Evolutionary conservation across 2,888 invertebrate genomes (phyloP), one percentile per base, ranked within the genome.

Genomic region (Pseudococcus longispinus): DNA sequence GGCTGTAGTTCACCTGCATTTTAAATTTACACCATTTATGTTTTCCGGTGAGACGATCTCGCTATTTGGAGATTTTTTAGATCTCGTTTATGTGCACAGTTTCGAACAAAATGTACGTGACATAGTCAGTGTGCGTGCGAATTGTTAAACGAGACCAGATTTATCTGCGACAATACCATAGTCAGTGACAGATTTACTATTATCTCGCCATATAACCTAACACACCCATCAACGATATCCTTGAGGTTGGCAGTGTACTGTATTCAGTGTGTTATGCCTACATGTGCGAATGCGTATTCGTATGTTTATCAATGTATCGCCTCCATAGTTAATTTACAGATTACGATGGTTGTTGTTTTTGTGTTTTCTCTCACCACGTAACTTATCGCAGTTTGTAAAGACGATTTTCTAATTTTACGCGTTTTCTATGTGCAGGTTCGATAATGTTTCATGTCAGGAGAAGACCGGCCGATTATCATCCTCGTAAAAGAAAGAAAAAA

Each of bases 371-470:
- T n/a, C n/a, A n/a, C n/a, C n/a, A n/a, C n/a, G n/a, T 65, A 65
- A 8, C 26, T 6, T 13, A 6, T 26, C 23, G 65, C 26, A 11
- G 26, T 9, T 23, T 23, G 37, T n/a, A 8, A 60, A 23, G 20
- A 6, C 3, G 60, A 60, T 15, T 60, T 26, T 65, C 65, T 23
- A 65, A 65, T 6, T 26, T 65, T 8, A 26, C 26, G 9, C 8
- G 26, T 2, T 8, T 77, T 80, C 1, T 82, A 2, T 74, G 15
- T 18, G 77, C 44, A 96, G 98, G 98, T 91, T 97, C 97, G 90
- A 96, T 98, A 90, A 98, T 98, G 96, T 98, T 98, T 91, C 98
- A 98, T 92, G 96, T 98, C 91, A 94, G 97, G 90, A 93, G 97
- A 91, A 94, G 97, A 90, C 97, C 98, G 89, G 95, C 96, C 84